phyloP scores from a whole-genome alignment of 1,140 invertebrate species.

The Drosophila bipectinata region DNA sequence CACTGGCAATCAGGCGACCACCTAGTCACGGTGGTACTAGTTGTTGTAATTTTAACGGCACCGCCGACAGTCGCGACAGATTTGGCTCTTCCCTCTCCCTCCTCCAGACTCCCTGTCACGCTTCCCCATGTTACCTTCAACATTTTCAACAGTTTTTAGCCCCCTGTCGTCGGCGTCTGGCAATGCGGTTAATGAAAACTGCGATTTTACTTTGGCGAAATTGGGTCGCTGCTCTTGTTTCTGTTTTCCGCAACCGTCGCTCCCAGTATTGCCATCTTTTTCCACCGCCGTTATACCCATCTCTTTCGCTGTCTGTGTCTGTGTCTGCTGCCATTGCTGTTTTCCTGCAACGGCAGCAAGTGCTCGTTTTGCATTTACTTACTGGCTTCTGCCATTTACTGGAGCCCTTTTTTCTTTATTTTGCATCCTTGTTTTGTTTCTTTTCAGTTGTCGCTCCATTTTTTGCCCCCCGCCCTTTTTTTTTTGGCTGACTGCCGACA shows the following conservation, averaged over 20 bases:
- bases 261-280: conserved; percentile 12
- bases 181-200: conserved; percentile 73
- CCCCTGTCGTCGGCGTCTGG: conserved; percentile 50
- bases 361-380: conserved; percentile 72
- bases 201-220: conserved; percentile 71
- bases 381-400: conserved; percentile 68
- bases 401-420: conserved; percentile 38
- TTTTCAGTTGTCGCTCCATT: conserved; percentile 34
- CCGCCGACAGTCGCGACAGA: conserved; percentile 60
- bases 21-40: conserved; percentile 21
- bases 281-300: conserved; percentile 5
- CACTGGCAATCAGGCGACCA: conserved; percentile 42
- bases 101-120: too few species aligned
- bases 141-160: conserved; percentile 5
- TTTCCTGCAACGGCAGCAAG: conserved; percentile 34
- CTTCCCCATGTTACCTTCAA: conserved; percentile 2
- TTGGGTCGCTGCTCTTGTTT: conserved; percentile 67
- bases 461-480: not conserved
- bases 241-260: conserved; percentile 24
- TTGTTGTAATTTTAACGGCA: conserved; percentile 43
- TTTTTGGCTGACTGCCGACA: conserved; percentile 41
- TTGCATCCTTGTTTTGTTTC: conserved; percentile 36
- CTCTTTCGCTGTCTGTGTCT: conserved; percentile 38
- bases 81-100: conserved; percentile 19
- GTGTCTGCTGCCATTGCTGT: conserved; percentile 32